phyloP scores from a whole-genome alignment of 1,140 invertebrate species.

The Bombus picipes region DNA sequence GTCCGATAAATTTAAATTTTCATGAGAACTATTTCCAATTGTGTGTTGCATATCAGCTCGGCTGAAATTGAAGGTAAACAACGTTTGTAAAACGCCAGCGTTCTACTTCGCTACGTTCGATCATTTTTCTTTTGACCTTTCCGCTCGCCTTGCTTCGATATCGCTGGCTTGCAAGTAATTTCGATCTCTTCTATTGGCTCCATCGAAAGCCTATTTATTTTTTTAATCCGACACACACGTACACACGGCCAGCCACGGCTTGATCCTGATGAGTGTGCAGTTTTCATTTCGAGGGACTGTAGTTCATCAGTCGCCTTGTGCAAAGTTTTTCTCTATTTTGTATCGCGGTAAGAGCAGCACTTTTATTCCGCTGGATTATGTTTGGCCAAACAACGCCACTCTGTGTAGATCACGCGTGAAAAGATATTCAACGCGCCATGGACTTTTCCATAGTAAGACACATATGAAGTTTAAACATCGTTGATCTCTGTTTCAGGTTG shows the following conservation, averaged over 20 bases:
- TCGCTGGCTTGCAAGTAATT: conserved; percentile 21
- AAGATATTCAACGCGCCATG: not conserved
- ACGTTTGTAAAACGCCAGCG: not conserved
- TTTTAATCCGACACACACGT: conserved; percentile 17
- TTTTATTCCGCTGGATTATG: not conserved
- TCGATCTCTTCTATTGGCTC: conserved; percentile 15
- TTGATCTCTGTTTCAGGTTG: not conserved
- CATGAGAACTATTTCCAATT: conserved; percentile 14
- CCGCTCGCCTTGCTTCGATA: not conserved
- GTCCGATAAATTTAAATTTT: conserved; percentile 24
- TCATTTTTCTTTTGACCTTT: conserved; percentile 30
- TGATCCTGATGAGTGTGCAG: conserved; percentile 20
- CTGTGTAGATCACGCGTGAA: not conserved
- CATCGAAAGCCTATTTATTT: conserved; percentile 31
- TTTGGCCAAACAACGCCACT: not conserved
- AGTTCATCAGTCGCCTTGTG: not conserved
- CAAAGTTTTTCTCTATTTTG: not conserved
- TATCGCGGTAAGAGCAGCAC: not conserved
- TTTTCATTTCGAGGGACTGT: conserved; percentile 22
- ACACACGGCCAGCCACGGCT: not conserved
- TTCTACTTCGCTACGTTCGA: not conserved
- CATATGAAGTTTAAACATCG: not conserved
- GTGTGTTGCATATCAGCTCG: conserved; percentile 10
- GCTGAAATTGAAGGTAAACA: conserved; percentile 12
- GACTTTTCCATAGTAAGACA: not conserved